Conservation (phyloP, 2,797 vertebrate genomes). For the Channallabes apus region DNA sequence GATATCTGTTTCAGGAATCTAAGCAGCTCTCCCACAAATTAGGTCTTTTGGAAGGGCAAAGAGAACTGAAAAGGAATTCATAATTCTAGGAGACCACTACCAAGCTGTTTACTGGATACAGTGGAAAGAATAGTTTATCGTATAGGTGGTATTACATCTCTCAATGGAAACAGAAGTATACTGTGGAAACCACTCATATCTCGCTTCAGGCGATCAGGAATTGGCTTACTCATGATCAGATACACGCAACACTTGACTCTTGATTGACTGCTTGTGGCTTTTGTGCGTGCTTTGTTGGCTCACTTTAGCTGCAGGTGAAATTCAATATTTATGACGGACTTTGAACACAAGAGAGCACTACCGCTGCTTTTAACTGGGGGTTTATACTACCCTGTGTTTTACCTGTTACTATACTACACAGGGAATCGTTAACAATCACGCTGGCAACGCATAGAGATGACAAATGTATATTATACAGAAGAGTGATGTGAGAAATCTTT, state of each 20-base stretch:
- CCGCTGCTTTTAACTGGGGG: constrained; percentile 39
- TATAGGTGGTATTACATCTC: constrained; percentile 47
- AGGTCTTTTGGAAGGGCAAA: neutral
- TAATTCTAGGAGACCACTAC: neutral
- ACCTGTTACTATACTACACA: no score
- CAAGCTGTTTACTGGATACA: constrained; percentile 37
- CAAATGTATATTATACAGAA: neutral
- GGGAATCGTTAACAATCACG: constrained; percentile 11
- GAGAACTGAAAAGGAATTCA: neutral
- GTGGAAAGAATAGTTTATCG: constrained; percentile 5
- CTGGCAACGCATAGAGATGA: constrained; percentile 10
- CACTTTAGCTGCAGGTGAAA: constrained; percentile 51
- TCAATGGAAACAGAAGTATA: constrained; percentile 41
- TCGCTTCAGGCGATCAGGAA: constrained; percentile 40
- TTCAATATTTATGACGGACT: constrained; percentile 59
- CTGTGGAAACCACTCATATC: constrained; percentile 43
- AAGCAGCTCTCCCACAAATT: neutral
- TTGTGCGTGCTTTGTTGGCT: constrained; percentile 44
- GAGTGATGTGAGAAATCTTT: neutral
- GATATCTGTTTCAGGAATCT: constrained; percentile 2
- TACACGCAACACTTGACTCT: constrained; percentile 54
- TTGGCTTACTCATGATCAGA: constrained; percentile 47
- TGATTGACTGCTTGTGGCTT: constrained; percentile 48
- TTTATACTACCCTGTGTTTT: constrained; percentile 38
- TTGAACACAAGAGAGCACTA: constrained; percentile 42